phyloP scores from a whole-genome alignment of 2,113 vertebrate species.

The Pithys albifrons region DNA sequence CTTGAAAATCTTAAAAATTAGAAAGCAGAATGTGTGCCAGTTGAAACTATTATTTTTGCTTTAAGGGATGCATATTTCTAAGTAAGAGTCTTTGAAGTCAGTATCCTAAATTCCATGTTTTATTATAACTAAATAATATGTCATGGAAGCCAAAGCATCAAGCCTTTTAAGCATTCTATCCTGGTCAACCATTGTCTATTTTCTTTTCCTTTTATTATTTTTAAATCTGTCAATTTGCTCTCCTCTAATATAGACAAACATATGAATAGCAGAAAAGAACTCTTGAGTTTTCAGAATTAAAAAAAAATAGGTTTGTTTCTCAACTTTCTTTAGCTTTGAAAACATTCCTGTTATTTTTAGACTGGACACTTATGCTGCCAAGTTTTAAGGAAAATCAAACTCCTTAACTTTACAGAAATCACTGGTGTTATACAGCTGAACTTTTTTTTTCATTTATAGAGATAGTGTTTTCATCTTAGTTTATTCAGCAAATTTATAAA shows the following conservation, averaged over 20 bases:
- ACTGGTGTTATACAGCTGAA: neutral
- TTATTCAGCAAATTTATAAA: neutral
- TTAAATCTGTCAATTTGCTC: neutral
- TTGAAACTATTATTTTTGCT: neutral
- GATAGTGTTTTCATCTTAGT: neutral
- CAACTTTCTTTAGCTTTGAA: neutral
- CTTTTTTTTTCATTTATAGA: neutral
- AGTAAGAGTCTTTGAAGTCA: neutral
- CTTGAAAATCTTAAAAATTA: neutral
- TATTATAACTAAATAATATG: neutral
- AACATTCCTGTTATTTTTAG: slow-evolving; percentile 14
- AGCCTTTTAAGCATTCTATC: neutral
- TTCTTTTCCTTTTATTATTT: neutral
- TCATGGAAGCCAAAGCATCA: neutral
- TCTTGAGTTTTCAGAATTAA: neutral
- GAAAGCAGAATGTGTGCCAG: neutral
- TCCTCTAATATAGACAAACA: neutral
- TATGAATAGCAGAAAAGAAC: neutral
- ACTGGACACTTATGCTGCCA: neutral
- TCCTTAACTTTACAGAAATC: slow-evolving; percentile 5
- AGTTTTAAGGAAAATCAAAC: slow-evolving; percentile 10
- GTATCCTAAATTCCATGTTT: neutral
- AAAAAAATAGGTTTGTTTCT: neutral
- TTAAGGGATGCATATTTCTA: neutral
- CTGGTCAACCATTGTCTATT: neutral